Evolutionary conservation across 2,888 invertebrate species (phyloP), one percentile per base, ranked within the genome.

Genomic region (Rhingia campestris): DNA sequence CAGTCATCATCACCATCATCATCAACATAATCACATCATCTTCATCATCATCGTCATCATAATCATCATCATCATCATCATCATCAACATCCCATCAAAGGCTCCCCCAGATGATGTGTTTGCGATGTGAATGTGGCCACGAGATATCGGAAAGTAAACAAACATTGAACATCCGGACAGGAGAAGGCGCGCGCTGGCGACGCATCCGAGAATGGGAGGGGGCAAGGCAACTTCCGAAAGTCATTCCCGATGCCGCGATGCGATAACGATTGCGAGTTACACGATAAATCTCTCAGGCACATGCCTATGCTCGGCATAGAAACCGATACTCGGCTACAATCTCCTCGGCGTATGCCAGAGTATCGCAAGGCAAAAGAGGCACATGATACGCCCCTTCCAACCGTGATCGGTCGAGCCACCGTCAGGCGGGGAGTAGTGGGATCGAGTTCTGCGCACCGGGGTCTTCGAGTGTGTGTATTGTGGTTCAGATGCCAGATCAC

Each of bases 261-360:
- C 30, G 80, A 84, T 84, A 80, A 80, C 80, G 33, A 67, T 69
- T 80, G 43, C 47, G 37, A 70, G 70, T 66, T 70, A 54, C 69
- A 80, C 66, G 66, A 84, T 80, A 84, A 80, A 80, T 80, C 84
- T 80, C 80, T 69, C 84, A 84, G 84, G 84, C 84, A 84, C 84
- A 84, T 80, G 84, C 84, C 84, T 75, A 47, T 74, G 64, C 66
- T 54, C 33, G 69, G 64, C 59, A 51, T 43, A 75, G 70, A 61
- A 70, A 80, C 54, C 70, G 84, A 75, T 72, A 74, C 77, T 22
- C 41, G 43, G 43, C 51, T 63, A 49, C 79, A 79, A 82, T 82
- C 58, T 69, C 58, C 54, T 73, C 79, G 84, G 84, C 84, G 84
- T 84, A 84, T 84, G 84, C 84, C 84, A 74, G 79, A 70, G 51